Percentiles rank a stretch among this genome's conserved stretches.
Conservation (phyloP, 35 echinoderm and acorn worm genomes). For the Apostichopus californicus region DNA sequence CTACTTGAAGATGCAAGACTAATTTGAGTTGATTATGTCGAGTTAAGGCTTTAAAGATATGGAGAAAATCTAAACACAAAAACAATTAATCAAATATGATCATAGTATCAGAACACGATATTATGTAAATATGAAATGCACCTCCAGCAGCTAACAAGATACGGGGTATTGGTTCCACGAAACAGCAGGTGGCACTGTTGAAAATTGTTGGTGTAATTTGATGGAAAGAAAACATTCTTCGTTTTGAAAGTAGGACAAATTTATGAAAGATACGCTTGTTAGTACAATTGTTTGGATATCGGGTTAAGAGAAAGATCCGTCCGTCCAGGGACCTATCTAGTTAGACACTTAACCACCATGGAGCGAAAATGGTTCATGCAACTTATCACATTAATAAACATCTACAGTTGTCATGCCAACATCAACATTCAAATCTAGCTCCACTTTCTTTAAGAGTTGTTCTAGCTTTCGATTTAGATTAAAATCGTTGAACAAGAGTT, state of each 20-base stretch:
- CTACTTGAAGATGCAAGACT: not conserved
- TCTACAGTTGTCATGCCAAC: constrained; percentile 4
- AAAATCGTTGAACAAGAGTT: no score
- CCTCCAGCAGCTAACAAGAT: not conserved
- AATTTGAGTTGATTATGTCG: not conserved
- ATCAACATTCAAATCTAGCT: not conserved
- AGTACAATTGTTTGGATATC: not conserved
- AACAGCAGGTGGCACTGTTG: not conserved
- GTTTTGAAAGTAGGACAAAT: not conserved
- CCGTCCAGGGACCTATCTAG: not conserved
- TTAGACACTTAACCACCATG: not conserved
- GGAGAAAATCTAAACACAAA: not conserved
- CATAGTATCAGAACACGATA: not conserved
- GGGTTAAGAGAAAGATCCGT: not conserved
- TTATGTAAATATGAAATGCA: constrained; percentile 4
- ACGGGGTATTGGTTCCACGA: not conserved
- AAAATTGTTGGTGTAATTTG: not conserved
- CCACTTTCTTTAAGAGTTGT: not conserved
- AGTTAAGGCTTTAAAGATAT: not conserved
- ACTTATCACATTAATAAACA: constrained; percentile 1
- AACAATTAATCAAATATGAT: not conserved
- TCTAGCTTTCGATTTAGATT: not conserved
- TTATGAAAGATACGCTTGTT: not conserved
- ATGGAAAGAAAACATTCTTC: constrained; percentile 6
- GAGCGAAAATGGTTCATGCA: not conserved